Evolutionary conservation across 2,113 vertebrate genomes (phyloP), one percentile per base, ranked within the genome.

Genomic region (Oncorhynchus kisutch): DNA sequence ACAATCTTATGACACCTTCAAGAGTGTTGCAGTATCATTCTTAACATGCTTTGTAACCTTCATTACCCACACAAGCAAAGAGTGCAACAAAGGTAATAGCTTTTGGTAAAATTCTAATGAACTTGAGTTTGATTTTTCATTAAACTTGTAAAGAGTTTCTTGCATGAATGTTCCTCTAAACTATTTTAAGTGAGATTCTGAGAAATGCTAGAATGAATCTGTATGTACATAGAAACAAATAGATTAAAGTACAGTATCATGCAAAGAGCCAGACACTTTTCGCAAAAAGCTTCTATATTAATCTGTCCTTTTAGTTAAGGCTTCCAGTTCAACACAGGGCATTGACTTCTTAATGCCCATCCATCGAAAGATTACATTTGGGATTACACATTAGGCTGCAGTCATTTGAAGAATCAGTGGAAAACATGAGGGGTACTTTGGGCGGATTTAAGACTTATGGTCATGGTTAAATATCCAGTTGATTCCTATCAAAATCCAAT

Each of bases 331-430:
- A 87, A 87, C 87, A 62, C 81, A 78, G 83, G 86, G 76, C 84
- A 85, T 88, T 78, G 83, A 88, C 90, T 91, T 93, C 92, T 91
- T 92, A 93, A 91, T 89, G 85, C 89, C 81, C 86, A 76, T 91
- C 89, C 88, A 91, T 88, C 82, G 90, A 89, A 91, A 91, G 88
- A 92, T 93, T 93, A 92, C 90, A 89, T 88, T 73, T 84, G 82
- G 92, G 92, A 94, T 94, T 94, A 94, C 81, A 89, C 87, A 89
- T 91, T 93, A 89, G 92, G 88, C 89, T 85, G 87, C 90, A 88
- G 88, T 92, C 86, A 89, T 91, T 87, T 91, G 82, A 94, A 93
- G 89, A 93, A 90, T 90, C 92, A 85, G 80, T 81, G 81, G 82
- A 84, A 90, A 91, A 91, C 90, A 92, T 86, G 85, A 91, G 88